phyloP scores from a whole-genome alignment of 2,888 invertebrate species.

The Drosophila ustulata region DNA sequence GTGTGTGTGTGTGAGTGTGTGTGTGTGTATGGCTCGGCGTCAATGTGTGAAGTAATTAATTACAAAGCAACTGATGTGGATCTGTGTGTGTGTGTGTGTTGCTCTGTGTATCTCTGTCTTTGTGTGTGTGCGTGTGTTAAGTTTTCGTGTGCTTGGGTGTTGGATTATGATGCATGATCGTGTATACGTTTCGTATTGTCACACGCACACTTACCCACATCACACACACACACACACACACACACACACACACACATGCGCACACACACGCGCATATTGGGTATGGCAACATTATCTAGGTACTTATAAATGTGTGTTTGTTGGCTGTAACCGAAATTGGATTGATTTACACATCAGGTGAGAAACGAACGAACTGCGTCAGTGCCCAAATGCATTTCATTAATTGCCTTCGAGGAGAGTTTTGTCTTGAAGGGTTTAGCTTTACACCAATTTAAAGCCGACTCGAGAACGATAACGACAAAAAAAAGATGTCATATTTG shows the following conservation, averaged over 20 bases:
- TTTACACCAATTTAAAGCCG: not conserved
- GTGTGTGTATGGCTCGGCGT: conserved; percentile 60
- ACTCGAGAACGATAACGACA: too few relatives aligned
- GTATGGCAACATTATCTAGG: conserved; percentile 52
- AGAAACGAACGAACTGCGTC: conserved; percentile 53
- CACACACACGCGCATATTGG: conserved; percentile 13
- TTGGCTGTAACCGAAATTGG: conserved; percentile 62
- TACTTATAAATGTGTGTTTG: conserved; percentile 23
- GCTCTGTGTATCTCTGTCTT: conserved; percentile 14
- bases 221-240: conserved; percentile 33
- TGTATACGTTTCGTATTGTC: conserved; percentile 63
- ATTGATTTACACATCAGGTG: conserved; percentile 83
- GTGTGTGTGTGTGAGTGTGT: conserved; percentile 29
- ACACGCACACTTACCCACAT: conserved; percentile 63
- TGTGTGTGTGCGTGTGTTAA: conserved; percentile 40
- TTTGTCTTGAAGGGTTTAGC: too few relatives aligned
- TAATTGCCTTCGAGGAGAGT: conserved; percentile 48
- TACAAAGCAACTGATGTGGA: conserved; percentile 79
- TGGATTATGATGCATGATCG: conserved; percentile 81
- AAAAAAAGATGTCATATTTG: conserved; percentile 4
- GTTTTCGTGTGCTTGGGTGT: conserved; percentile 61
- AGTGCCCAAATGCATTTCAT: conserved; percentile 61
- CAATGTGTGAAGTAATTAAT: conserved; percentile 82
- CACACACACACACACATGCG: conserved; percentile 37
- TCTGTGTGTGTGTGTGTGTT: conserved; percentile 49